These are phyloP conservation scores for Philopedon plagiatum DNA, from an alignment of 2,888 invertebrate species.

Conservation along the genomic window DNA sequence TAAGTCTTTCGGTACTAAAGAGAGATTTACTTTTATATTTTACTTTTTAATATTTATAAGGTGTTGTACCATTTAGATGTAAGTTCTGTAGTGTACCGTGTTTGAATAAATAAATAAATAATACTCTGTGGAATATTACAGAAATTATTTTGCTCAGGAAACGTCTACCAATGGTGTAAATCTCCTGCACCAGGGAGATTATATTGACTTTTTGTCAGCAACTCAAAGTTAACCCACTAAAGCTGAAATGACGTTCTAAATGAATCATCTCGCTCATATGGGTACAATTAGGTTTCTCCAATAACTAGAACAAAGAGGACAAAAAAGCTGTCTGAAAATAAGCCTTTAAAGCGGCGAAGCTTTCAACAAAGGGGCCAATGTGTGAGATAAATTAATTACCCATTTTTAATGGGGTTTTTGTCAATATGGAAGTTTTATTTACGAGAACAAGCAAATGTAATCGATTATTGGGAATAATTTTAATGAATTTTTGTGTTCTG, in stretches of 20 bases:
- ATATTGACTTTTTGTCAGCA: conserved; percentile 17
- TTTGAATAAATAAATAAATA: too few relatives aligned
- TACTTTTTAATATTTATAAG: too few relatives aligned
- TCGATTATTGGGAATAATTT: background rate
- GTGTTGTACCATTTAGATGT: too few relatives aligned
- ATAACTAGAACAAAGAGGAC: conserved; percentile 5
- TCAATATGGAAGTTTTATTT: conserved; percentile 9
- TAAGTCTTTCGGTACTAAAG: too few relatives aligned
- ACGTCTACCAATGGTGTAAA: conserved; percentile 13
- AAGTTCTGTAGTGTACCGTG: too few relatives aligned
- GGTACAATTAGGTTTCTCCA: conserved; percentile 26
- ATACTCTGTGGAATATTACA: too few relatives aligned
- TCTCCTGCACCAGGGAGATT: background rate
- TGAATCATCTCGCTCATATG: conserved; percentile 25
- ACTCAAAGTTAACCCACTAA: conserved; percentile 5
- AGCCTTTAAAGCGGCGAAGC: background rate
- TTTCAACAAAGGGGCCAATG: conserved; percentile 1
- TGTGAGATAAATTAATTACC: conserved; percentile 9
- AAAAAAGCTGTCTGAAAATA: conserved; percentile 17
- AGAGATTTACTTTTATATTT: too few relatives aligned
- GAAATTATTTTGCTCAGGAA: too few relatives aligned
- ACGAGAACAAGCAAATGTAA: background rate
- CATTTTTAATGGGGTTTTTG: background rate
- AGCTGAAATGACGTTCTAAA: conserved; percentile 24
- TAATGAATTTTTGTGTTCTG: too few relatives aligned